Percentiles rank a stretch among this genome's conserved stretches.
phyloP scores from a whole-genome alignment of 2,797 vertebrate genomes.

The Spatula versicolor region DNA sequence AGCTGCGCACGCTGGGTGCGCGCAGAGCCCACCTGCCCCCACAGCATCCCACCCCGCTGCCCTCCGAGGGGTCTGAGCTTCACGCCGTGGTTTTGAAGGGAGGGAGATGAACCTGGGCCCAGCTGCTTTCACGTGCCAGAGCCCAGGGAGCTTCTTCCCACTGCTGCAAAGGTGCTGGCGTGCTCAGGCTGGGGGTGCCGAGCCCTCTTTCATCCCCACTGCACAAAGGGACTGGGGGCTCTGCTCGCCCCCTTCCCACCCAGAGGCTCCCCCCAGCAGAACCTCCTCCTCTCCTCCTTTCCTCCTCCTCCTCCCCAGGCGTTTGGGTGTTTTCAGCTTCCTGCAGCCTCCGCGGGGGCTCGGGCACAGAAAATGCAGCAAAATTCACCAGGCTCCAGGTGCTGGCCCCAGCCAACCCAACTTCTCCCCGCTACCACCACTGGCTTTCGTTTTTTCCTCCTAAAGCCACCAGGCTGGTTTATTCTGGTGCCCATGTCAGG shows the following conservation, averaged over 20 bases:
- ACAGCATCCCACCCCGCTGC: not conserved
- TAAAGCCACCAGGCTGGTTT: not conserved
- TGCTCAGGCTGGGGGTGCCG: not conserved
- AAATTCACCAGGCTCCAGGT: not conserved
- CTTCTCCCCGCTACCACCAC: not conserved
- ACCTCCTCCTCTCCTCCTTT: not conserved
- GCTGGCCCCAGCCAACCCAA: not conserved
- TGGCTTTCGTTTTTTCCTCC: rapidly evolving
- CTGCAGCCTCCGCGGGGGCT: not conserved
- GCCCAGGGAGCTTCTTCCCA: not conserved
- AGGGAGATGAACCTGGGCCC: not conserved
- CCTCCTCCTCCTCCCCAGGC: not conserved
- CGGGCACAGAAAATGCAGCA: not conserved
- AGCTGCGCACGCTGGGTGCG: not conserved
- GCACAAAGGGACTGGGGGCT: not conserved
- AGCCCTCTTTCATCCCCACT: rapidly evolving
- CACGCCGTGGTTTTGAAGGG: not conserved
- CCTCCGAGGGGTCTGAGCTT: not conserved
- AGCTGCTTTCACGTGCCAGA: not conserved
- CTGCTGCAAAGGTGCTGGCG: rapidly evolving
- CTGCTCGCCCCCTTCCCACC: not conserved
- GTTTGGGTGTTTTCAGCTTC: not conserved
- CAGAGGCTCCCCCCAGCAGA: not conserved
- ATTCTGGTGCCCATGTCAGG: not conserved
- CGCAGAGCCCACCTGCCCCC: not conserved